Evolutionary conservation across 2,888 invertebrate genomes (phyloP).

Genomic region (Epinotia brunnichana): DNA sequence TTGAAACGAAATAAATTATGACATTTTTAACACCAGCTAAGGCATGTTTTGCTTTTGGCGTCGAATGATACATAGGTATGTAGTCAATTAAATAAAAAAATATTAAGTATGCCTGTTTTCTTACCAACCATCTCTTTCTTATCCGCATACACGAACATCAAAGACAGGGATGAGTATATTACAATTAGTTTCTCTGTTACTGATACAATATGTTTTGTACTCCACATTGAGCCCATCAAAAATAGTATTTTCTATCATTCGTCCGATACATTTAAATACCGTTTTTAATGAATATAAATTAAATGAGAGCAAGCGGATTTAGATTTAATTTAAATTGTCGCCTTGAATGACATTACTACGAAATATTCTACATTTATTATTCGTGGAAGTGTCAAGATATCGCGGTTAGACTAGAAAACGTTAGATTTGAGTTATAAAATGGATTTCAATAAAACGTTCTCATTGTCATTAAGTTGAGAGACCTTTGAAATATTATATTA

Average conservation of each 20-base stretch:
- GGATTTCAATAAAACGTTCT: slow-evolving; percentile 3
- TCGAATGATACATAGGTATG: background rate
- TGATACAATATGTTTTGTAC: no score
- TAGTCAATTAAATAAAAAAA: background rate
- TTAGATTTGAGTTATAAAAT: slow-evolving; percentile 15
- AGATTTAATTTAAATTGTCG: slow-evolving; percentile 14
- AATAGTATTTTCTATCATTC: background rate
- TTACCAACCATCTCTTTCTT: background rate
- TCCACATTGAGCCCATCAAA: no score
- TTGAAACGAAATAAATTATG: background rate
- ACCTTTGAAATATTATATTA: slow-evolving; percentile 9
- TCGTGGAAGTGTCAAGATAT: slow-evolving; percentile 10
- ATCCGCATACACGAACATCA: no score
- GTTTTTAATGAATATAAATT: slow-evolving; percentile 6
- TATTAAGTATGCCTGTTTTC: background rate
- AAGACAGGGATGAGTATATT: no score
- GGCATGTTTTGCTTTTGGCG: background rate
- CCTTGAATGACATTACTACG: background rate
- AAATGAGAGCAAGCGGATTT: background rate
- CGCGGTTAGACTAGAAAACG: background rate
- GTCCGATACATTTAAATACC: background rate
- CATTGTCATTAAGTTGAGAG: background rate
- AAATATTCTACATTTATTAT: slow-evolving; percentile 27
- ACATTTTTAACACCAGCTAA: background rate
- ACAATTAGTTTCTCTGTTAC: no score